Percentiles rank a stretch among this genome's conserved stretches.
Evolutionary conservation across 2,113 vertebrate species (phyloP).

Genomic region (Peromyscus maniculatus): DNA sequence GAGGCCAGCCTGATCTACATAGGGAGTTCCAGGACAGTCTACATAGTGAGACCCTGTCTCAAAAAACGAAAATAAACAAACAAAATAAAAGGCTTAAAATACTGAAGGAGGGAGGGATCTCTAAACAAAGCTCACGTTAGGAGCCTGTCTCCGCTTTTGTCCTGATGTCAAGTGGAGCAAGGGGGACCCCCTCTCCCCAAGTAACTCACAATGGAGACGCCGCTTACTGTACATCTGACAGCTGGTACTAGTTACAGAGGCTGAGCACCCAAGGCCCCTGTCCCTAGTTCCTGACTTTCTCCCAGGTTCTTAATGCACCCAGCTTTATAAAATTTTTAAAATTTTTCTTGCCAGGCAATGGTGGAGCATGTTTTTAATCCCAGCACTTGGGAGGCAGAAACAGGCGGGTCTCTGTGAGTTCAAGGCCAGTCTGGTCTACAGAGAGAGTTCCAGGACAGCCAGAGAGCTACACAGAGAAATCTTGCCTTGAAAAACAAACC

Average conservation of each 20-base stretch:
- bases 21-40: not conserved
- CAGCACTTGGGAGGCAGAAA: not conserved
- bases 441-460: not conserved
- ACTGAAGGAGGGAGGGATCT: not conserved
- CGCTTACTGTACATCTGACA: not conserved
- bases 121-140: not conserved
- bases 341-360: not conserved
- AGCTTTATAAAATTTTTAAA: not conserved
- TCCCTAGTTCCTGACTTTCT: not conserved
- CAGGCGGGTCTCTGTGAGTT: not conserved
- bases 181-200: not conserved
- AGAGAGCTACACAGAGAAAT: not conserved
- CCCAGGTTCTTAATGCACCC: not conserved
- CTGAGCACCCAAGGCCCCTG: not conserved
- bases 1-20: not conserved
- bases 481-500: not conserved
- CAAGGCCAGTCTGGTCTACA: not conserved
- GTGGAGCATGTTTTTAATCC: not conserved
- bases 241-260: not conserved
- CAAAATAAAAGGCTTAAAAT: not conserved
- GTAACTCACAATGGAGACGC: not conserved
- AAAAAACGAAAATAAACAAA: not conserved
- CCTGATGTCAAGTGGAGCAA: not conserved
- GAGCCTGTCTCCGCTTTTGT: not conserved
- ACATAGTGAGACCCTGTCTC: not conserved